phyloP scores from a whole-genome alignment of 1,140 invertebrate genomes.

The Scaptomyza hsui region DNA sequence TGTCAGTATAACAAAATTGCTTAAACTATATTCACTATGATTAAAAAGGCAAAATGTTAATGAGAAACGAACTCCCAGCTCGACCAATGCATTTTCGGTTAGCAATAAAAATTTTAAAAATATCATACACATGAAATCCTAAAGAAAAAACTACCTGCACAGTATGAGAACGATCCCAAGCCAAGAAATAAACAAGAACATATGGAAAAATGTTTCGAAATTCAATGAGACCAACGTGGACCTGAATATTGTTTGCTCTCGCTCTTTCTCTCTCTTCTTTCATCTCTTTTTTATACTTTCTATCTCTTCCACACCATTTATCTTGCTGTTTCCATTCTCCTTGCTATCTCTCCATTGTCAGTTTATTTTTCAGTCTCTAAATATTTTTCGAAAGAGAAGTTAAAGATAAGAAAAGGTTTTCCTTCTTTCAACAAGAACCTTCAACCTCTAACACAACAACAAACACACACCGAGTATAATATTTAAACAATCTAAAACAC shows the following conservation, averaged over 20 bases:
- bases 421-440: not conserved
- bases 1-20: too few relatives aligned
- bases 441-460: not conserved
- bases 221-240: constrained; percentile 9
- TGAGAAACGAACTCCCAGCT: too few relatives aligned
- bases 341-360: not conserved
- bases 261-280: not conserved
- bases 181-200: not conserved
- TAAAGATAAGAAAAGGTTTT: not conserved
- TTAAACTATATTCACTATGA: too few relatives aligned
- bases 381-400: not conserved
- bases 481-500: constrained; percentile 20
- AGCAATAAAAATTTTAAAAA: constrained; percentile 12
- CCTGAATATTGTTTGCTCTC: too few relatives aligned
- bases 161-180: not conserved
- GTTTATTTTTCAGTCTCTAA: not conserved
- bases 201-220: not conserved
- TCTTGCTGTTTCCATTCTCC: not conserved
- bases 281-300: not conserved
- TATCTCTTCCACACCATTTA: not conserved
- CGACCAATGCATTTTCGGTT: constrained; percentile 1
- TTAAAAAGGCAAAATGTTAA: too few relatives aligned
- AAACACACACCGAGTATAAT: not conserved
- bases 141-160: constrained; percentile 5
- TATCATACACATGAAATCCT: not conserved